Base-by-base conservation (phyloP, 2,888 invertebrate species). In the Anaspis maculata region DNA sequence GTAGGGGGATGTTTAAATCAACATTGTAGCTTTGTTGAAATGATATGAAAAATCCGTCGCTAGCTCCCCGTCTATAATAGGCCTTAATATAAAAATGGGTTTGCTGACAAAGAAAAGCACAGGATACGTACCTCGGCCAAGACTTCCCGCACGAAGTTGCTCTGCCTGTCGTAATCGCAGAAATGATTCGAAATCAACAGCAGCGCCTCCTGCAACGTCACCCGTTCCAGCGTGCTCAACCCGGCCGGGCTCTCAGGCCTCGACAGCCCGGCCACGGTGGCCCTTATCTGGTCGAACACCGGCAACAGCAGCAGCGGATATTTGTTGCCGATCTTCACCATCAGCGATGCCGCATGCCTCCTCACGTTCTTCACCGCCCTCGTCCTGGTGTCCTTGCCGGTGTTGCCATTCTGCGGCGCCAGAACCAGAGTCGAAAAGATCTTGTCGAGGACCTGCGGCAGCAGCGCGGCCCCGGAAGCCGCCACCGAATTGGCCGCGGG, bases 281-380 rank as follows among this genome's bases (percentile, higher is more conserved):
- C 74, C 56, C 85, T 82, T 42, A 94, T 80, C 40, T 87, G 82
- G 31, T 85, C 83, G 64, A 92, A 94, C 21, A 87, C 83, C 1
- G 90, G 89, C 56, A 92, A 67, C 36, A 94, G 65, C 1, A 94
- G 68, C 14, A 88, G 63, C 0, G 92, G 91, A 67, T 88, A 91
- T 63, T 87, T 86, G 35, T 84, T 79, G 11, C 87, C 88, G 25
- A 92, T 77, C 64, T 92, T 92, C 7, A 94, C 90, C 67, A 94
- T 80, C 13, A 90, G 68, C 4, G 88, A 85, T 13, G 90, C 90
- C 3, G 91, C 91, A 65, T 94, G 94, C 0, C 90, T 74, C 3
- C 91, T 71, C 5, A 91, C 79, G 56, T 89, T 89, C 66, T 86
- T 87, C 21, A 88, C 83, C 2, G 81, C 77, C 33, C 82, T 75